Conservation (phyloP, 2,113 vertebrate species). For the Pelmatolapia mariae region DNA sequence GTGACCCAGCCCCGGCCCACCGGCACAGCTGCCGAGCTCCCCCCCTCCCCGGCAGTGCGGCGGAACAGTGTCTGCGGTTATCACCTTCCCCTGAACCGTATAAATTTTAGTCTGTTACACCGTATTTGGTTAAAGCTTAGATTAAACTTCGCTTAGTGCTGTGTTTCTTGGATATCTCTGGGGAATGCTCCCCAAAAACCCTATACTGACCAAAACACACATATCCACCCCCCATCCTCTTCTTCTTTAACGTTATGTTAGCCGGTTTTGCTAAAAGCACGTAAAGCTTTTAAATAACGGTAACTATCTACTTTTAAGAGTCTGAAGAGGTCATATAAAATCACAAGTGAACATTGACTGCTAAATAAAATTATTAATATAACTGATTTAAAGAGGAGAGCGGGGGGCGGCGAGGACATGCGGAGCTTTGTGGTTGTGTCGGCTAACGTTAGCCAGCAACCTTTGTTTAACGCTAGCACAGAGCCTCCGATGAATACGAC, state of each 20-base stretch:
- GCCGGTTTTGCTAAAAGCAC: background rate
- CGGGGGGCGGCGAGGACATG: background rate
- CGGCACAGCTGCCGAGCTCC: conserved; percentile 17
- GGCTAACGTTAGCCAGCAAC: conserved; percentile 24
- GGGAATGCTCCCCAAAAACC: background rate
- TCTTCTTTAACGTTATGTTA: background rate
- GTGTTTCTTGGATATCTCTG: background rate
- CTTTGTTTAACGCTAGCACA: conserved; percentile 30
- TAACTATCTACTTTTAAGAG: background rate
- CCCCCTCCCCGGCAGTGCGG: background rate
- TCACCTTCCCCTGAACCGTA: too few relatives aligned
- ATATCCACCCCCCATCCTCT: background rate
- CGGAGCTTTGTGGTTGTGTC: background rate
- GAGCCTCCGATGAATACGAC: background rate
- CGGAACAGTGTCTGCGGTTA: background rate
- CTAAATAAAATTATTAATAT: background rate
- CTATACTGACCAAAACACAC: background rate
- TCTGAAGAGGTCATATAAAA: background rate
- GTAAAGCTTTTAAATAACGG: background rate
- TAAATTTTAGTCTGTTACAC: background rate
- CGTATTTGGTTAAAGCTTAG: background rate
- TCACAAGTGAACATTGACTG: background rate
- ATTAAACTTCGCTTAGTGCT: background rate
- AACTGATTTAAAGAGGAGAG: background rate
- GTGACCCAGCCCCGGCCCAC: conserved; percentile 15